Conservation (phyloP, 2,888 invertebrate species). For the Oligia strigilis region DNA sequence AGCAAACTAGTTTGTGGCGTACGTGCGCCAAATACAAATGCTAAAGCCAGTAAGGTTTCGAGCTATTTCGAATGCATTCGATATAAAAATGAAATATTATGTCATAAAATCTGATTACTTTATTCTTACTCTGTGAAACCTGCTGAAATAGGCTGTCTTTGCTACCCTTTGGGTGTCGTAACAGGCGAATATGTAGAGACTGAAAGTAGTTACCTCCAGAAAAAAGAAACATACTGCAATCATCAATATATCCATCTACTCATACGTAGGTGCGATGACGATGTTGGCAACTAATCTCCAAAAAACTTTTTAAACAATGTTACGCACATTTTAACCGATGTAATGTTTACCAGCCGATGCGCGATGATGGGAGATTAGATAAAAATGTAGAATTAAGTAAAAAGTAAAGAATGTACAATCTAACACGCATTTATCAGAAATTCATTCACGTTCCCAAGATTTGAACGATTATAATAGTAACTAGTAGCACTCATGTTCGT, state of each 20-base stretch:
- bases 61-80: constrained; percentile 47
- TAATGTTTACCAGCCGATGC: too few relatives aligned
- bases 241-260: neutral
- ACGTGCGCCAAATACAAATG: constrained; percentile 72
- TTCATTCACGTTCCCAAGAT: constrained; percentile 42
- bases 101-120: constrained; percentile 27
- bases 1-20: constrained; percentile 68
- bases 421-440: constrained; percentile 29
- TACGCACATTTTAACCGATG: neutral
- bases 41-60: constrained; percentile 41
- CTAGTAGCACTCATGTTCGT: constrained; percentile 34
- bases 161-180: neutral
- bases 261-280: neutral
- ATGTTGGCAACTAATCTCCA: neutral
- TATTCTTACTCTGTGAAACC: neutral
- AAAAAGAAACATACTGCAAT: neutral
- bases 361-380: neutral
- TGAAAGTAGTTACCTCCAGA: neutral
- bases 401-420: constrained; percentile 7
- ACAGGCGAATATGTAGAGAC: neutral
- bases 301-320: too few relatives aligned
- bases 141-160: neutral
- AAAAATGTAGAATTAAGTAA: neutral
- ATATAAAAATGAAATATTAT: constrained; percentile 53
- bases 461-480: constrained; percentile 38